Conservation (phyloP, 2,888 invertebrate genomes). For the Frankliniella intonsa region DNA sequence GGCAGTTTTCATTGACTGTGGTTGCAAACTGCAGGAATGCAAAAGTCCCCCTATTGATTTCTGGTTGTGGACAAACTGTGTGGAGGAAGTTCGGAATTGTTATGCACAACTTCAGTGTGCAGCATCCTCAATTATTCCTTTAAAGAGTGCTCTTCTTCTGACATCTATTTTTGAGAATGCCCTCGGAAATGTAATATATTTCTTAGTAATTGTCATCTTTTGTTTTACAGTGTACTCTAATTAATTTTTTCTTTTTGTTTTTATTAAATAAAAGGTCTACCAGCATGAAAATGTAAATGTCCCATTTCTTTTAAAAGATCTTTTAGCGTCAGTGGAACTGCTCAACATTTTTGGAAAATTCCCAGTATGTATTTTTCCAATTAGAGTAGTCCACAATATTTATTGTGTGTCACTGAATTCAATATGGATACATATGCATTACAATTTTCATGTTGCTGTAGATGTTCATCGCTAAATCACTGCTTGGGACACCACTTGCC, state of each 20-base stretch:
- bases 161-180: constrained; percentile 30
- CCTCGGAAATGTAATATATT: constrained; percentile 32
- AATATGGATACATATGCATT: background rate
- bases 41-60: background rate
- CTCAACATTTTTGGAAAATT: constrained; percentile 43
- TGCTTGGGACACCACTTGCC: constrained; percentile 51
- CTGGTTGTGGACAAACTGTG: background rate
- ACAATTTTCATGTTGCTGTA: constrained; percentile 38
- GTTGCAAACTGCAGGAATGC: constrained; percentile 1
- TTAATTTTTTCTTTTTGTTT: background rate
- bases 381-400: constrained; percentile 24
- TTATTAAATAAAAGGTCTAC: background rate
- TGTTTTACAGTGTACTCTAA: background rate
- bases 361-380: constrained; percentile 41
- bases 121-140: background rate
- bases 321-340: constrained; percentile 46
- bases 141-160: constrained; percentile 28
- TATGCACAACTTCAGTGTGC: background rate
- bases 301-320: constrained; percentile 50
- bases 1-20: background rate
- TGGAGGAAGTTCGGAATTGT: background rate
- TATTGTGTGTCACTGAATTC: background rate
- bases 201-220: background rate
- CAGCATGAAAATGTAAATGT: background rate
- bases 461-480: constrained; percentile 46